phyloP scores from a whole-genome alignment of 2,113 vertebrate genomes.

The Synodontis membranacea region DNA sequence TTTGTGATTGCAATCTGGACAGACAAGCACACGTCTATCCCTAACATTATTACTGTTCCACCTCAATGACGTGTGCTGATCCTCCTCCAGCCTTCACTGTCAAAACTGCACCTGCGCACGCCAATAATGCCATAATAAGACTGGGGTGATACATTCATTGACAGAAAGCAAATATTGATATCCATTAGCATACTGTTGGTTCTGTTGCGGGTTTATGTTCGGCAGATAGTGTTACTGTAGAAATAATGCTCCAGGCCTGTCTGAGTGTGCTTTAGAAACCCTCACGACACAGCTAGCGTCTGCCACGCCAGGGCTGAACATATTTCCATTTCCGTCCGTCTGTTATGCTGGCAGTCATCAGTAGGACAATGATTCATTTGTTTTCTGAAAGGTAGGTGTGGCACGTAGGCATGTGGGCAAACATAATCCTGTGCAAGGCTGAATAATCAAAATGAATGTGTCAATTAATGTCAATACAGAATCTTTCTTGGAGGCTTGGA shows the following conservation, averaged over 20 bases:
- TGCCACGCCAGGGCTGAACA: conserved; percentile 40
- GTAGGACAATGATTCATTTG: conserved; percentile 13
- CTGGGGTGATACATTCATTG: background rate
- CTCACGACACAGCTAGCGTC: conserved; percentile 49
- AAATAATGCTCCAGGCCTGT: conserved; percentile 33
- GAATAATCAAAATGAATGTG: background rate
- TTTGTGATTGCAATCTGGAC: background rate
- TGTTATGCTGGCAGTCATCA: background rate
- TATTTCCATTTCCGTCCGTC: background rate
- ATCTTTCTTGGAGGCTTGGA: background rate
- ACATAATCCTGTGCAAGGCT: background rate
- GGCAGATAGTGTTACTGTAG: conserved; percentile 9
- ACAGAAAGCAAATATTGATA: background rate
- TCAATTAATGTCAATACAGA: background rate
- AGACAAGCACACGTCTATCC: background rate
- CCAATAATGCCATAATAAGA: background rate
- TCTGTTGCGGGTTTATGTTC: background rate
- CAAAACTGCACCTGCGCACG: background rate
- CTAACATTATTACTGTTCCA: background rate
- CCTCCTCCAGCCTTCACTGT: background rate
- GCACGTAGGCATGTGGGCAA: background rate
- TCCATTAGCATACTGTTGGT: background rate
- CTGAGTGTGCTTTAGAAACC: conserved; percentile 43
- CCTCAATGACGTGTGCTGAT: background rate
- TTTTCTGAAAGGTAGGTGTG: conserved; percentile 12